Percentiles rank a stretch among this genome's conserved stretches.
These are phyloP conservation scores for Pteronura brasiliensis DNA, from an alignment of 2,113 vertebrate species.

Conservation along the genomic window DNA sequence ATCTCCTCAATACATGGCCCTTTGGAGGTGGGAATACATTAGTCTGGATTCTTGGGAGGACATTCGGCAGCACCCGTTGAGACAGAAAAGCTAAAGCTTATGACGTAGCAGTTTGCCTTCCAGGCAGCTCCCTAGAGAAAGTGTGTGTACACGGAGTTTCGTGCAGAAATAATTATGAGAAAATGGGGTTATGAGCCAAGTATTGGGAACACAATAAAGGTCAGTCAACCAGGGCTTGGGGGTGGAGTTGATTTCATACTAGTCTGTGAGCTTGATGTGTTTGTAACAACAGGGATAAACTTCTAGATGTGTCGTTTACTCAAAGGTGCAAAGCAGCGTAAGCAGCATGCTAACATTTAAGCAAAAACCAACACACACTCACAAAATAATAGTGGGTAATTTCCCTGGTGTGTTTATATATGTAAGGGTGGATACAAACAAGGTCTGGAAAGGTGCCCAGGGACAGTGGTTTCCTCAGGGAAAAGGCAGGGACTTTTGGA, in stretches of 20 bases:
- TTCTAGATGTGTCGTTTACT: neutral
- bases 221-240: neutral
- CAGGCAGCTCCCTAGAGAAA: constrained; percentile 7
- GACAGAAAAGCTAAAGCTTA: neutral
- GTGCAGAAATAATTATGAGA: neutral
- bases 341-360: neutral
- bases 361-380: neutral
- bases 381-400: neutral
- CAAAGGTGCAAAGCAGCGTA: neutral
- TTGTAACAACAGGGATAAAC: neutral
- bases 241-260: neutral
- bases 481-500: neutral
- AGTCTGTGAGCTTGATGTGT: neutral
- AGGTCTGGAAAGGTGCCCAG: neutral
- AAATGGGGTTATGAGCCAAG: neutral
- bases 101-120: neutral
- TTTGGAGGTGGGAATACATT: neutral
- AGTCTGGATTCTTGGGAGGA: neutral
- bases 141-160: neutral
- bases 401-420: neutral
- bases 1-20: neutral
- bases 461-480: neutral
- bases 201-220: neutral
- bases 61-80: neutral
- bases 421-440: neutral